A percentile compares a stretch with the other conserved stretches of the same genome.
Evolutionary conservation across 2,888 invertebrate species (phyloP).

Genomic region (Sialis lutaria): DNA sequence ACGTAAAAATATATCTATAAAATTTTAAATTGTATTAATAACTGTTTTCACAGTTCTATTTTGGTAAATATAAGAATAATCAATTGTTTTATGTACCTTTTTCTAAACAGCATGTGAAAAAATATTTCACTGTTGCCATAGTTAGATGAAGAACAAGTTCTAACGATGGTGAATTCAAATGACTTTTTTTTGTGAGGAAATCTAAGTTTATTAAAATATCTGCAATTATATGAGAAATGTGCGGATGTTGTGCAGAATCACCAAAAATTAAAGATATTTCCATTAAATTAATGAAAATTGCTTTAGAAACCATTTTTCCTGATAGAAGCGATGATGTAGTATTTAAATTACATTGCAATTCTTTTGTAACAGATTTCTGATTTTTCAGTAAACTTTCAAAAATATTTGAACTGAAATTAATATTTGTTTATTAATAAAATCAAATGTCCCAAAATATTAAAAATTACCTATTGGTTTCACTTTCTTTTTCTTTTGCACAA

Average conservation of each 20-base stretch:
- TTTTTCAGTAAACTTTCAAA: neutral
- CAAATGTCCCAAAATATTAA: neutral
- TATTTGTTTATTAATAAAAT: neutral
- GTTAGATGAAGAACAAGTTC: constrained; percentile 51
- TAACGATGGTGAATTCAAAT: constrained; percentile 33
- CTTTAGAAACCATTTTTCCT: constrained; percentile 24
- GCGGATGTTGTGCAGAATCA: constrained; percentile 21
- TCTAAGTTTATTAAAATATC: constrained; percentile 48
- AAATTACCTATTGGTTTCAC: neutral
- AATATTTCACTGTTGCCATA: constrained; percentile 54
- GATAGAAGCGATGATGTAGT: neutral
- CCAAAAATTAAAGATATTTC: constrained; percentile 25
- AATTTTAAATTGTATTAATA: constrained; percentile 1
- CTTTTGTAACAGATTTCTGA: neutral
- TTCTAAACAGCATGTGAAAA: constrained; percentile 54
- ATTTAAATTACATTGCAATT: neutral
- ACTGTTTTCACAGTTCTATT: neutral
- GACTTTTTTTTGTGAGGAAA: constrained; percentile 33
- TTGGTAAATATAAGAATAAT: neutral
- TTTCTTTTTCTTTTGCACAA: neutral
- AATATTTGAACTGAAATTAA: neutral
- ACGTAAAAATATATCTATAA: constrained; percentile 40
- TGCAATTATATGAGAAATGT: constrained; percentile 32
- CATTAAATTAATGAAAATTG: constrained; percentile 28
- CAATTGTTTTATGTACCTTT: constrained; percentile 28